Evolutionary conservation across 64 coral and sea anemone species (phyloP), one percentile per base, ranked within the genome.

Genomic region (Montipora sp.): DNA sequence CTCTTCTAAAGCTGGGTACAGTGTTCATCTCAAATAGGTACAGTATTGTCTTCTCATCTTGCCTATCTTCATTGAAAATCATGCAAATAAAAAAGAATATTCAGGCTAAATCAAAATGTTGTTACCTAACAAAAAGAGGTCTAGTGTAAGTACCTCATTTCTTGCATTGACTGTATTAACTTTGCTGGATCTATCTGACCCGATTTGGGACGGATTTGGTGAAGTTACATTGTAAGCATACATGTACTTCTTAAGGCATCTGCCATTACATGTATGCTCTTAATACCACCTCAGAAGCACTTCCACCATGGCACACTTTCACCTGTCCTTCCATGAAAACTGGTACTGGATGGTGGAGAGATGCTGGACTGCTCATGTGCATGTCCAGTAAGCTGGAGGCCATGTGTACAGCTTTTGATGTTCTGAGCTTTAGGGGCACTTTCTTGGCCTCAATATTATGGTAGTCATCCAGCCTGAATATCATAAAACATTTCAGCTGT

Each of bases 401-500:
- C 63, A 67, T 67, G 63, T 67, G 63, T 67, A 67, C 63, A 67
- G 63, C 63, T 67, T 12, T 67, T 67, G 63, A 67, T 67, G 63
- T 67, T 67, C 63, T 67, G 63, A 67, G 63, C 63, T 67, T 67
- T 67, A 15, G 63, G 63, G 63, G 63, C 63, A 67, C 63, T 67
- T 67, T 67, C 36, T 36, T 36, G 36, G 36, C 36, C 36, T 36
- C 36, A 36, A 36, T 36, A 36, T 36, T 36, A 36, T 67, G 63
- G 10, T 67, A 67, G 63, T 67, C 63, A 67, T 67, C 63, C 63
- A 8, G 63, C 63, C 13, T 67, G 10, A 67, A 67, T 67, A 67
- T 67, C 63, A 67, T 67, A 67, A 67, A 67, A 67, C 63, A 67
- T 67, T 67, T 67, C 63, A 67, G 63, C 63, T 67, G 63, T 67